Base-by-base conservation (phyloP, 2,888 invertebrate genomes). In the Omphaloscelis lunosa region DNA sequence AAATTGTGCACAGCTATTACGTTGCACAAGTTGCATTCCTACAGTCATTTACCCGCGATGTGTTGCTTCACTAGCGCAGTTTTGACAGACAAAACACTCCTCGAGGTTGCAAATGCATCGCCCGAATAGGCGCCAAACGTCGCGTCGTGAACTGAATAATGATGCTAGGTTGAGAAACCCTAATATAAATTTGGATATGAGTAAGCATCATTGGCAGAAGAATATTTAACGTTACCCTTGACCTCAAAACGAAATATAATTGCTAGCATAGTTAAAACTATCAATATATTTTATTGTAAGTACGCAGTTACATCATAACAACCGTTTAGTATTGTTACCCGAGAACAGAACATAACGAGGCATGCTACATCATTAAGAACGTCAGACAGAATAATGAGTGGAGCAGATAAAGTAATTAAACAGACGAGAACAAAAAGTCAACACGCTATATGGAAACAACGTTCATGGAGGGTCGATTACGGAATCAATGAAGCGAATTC, bases 121-220 rank as follows among this genome's bases (percentile, higher is more conserved):
- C 91, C 92, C 89, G 92, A 93, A 93, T 92, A 92, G 91, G 90
- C 91, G 92, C 90, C 92, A 91, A 93, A 86, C 88, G 79, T 79
- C 79, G 82, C 82, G 80, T 89, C 91, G 91, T 91, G 93, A 89
- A 89, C 88, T 90, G 93, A 94, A 94, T 94, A 92, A 90, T 91
- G 87, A 92, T 92, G 90, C 89, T 90, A 89, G 91, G 75, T 94
- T 93, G 90, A 88, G 93, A 91, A 94, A 94, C 88, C 82, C 77
- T 88, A 87, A 90, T 89, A 88, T 88, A 83, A 83, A 86, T 89
- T 84, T 88, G 88, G 82, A 83, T 89, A 86, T 87, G 85, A 90
- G 75, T 82, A 82, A 80, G 68, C 76, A 86, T 83, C 86, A 87
- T 87, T 90, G 89, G 86, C 88, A 90, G 85, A 88, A 86, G 77